phyloP scores from a whole-genome alignment of 2,888 invertebrate genomes.

The Cacoxenus indagator region DNA sequence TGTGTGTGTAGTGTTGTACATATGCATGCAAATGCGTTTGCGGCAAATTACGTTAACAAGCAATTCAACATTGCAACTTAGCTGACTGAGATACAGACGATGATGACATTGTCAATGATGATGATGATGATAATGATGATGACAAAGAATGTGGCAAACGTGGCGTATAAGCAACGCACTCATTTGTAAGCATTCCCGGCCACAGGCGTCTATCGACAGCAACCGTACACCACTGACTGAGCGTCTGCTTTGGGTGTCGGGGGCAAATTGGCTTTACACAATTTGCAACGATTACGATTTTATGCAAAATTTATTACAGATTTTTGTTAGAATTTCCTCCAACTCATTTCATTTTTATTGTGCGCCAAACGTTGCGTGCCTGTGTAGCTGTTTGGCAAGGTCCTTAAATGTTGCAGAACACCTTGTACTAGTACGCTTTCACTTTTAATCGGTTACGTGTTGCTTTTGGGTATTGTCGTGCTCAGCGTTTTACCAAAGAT shows the following conservation, averaged over 20 bases:
- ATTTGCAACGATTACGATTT: constrained; percentile 48
- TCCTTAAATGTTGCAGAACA: no score
- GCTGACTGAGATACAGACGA: background rate
- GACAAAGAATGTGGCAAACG: background rate
- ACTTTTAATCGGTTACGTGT: no score
- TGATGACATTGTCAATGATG: background rate
- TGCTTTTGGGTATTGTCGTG: no score
- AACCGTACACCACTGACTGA: no score
- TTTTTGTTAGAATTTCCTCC: constrained; percentile 3
- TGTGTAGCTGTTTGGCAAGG: background rate
- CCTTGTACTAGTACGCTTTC: no score
- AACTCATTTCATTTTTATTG: background rate
- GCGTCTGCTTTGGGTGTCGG: background rate
- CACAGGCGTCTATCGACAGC: background rate
- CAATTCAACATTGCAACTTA: constrained; percentile 29
- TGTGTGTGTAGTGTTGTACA: constrained; percentile 26
- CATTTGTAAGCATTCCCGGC: background rate
- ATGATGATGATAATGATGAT: no score
- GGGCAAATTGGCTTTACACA: constrained; percentile 39
- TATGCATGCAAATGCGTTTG: constrained; percentile 33
- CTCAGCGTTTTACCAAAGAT: no score
- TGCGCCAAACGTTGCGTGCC: background rate
- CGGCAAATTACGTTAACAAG: constrained; percentile 40
- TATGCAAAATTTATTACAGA: constrained; percentile 28
- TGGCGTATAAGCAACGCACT: constrained; percentile 5